phyloP scores from a whole-genome alignment of 2,888 invertebrate genomes.

The Epicampocera succincta region DNA sequence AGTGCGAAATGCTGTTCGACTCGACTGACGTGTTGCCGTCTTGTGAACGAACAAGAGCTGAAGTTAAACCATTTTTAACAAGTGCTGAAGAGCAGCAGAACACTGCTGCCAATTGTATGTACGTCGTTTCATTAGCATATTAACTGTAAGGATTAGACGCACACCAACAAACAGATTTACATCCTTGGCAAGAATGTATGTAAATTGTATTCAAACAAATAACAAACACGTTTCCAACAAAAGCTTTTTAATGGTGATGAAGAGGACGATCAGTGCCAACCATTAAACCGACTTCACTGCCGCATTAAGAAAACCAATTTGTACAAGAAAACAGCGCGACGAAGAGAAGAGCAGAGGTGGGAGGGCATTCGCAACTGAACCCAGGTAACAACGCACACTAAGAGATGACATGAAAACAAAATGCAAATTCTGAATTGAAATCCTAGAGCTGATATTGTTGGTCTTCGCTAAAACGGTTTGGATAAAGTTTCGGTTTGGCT shows the following conservation, averaged over 20 bases:
- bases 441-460: neutral
- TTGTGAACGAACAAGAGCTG: slow-evolving; percentile 29
- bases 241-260: slow-evolving; percentile 26
- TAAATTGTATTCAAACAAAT: slow-evolving; percentile 33
- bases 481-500: neutral
- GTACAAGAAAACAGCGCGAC: slow-evolving; percentile 7
- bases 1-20: slow-evolving; percentile 3
- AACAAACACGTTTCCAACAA: slow-evolving; percentile 31
- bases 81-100: slow-evolving; percentile 55
- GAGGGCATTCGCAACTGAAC: neutral
- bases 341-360: neutral
- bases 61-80: slow-evolving; percentile 58
- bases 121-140: slow-evolving; percentile 60
- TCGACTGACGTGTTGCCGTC: slow-evolving; percentile 19
- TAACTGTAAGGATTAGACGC: slow-evolving; percentile 29
- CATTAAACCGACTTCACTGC: slow-evolving; percentile 19
- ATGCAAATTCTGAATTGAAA: neutral
- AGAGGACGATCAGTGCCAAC: slow-evolving; percentile 48
- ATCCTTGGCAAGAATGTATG: neutral
- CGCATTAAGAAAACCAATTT: slow-evolving; percentile 45
- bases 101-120: slow-evolving; percentile 32
- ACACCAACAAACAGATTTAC: neutral
- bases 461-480: neutral
- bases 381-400: slow-evolving; percentile 25
- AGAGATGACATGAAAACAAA: neutral